Base-by-base conservation (phyloP, 2,113 vertebrate genomes). In the Monopterus albus region DNA sequence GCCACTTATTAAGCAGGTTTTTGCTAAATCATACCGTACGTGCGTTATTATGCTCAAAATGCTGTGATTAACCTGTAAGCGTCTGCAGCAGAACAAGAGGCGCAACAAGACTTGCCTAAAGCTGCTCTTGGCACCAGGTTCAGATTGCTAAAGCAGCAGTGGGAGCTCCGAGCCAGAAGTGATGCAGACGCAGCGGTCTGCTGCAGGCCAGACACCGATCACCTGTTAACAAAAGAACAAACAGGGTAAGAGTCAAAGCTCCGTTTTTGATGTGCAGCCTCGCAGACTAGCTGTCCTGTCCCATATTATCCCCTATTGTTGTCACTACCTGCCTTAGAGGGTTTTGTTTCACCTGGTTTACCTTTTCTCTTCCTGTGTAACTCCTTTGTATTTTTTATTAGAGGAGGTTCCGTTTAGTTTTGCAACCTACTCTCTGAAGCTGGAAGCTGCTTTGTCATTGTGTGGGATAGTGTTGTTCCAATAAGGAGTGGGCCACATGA, bases 211-310 rank as follows among this genome's bases (percentile, higher is more conserved):
- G 79, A 87, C 84, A 79, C 69, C 10, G 78, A 87, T 84, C 85
- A 72, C 85, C 65, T 64, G 72, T 49, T 75, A 61, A 88, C 83
- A 88, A 88, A 69, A 69, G 86, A 88, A 81, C 80, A 87, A 83
- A 87, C 42, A 17, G 18, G 7, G 18, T 47, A 38, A 21, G 26
- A 75, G 57, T 76, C 68, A 33, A 55, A 62, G 67, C 79, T 62
- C 13, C 38, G 56, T 29, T 72, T 69, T 79, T 83, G 56, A 53
- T 84, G 58, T 42, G n/a, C 3, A 26, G 72, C 59, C 15, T 39
- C 14, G 2, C 56, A 69, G 74, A 59, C 36, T 7, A 45, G 17
- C 18, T 61, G 28, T 45, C 17, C 53, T 23, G 56, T 64, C 79
- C 10, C 47, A 10, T 29, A 40, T 38, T 63, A 40, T 29, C 29